phyloP scores from a whole-genome alignment of 1,140 invertebrate genomes.

The Eueides isabella region DNA sequence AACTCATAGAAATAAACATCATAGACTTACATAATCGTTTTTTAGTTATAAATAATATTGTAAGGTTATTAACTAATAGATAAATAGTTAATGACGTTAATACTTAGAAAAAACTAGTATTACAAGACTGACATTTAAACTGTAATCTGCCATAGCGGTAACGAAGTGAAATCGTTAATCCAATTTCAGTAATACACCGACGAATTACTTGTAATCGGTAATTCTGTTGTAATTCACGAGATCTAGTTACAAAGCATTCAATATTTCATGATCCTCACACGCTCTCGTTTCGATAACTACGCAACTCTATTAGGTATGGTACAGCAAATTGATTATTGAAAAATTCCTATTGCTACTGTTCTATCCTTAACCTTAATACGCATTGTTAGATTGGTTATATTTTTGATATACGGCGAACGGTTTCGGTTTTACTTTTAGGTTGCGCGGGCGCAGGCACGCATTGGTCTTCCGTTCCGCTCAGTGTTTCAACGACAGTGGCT shows the following conservation, averaged over 20 bases:
- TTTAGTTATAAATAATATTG: no score
- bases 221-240: conserved; percentile 13
- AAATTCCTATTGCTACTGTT: conserved; percentile 56
- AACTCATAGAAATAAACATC: no score
- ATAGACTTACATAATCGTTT: no score
- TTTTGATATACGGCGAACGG: conserved; percentile 57
- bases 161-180: conserved; percentile 20
- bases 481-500: conserved; percentile 71
- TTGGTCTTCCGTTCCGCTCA: conserved; percentile 70
- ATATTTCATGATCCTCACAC: conserved; percentile 48
- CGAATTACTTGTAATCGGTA: conserved; percentile 27
- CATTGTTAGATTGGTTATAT: conserved; percentile 64
- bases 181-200: conserved; percentile 27
- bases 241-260: conserved; percentile 12
- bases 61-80: neutral
- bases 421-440: conserved; percentile 67
- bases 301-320: neutral
- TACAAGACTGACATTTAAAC: neutral
- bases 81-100: neutral
- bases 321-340: conserved; percentile 55
- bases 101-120: neutral
- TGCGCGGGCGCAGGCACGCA: conserved; percentile 60
- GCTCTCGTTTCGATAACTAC: conserved; percentile 49
- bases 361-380: conserved; percentile 75
- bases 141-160: neutral